Percentiles rank a stretch among this genome's conserved stretches.
These are phyloP conservation scores for Corydoras sp. DNA, from an alignment of 2,113 vertebrate species.

Conservation along the genomic window DNA sequence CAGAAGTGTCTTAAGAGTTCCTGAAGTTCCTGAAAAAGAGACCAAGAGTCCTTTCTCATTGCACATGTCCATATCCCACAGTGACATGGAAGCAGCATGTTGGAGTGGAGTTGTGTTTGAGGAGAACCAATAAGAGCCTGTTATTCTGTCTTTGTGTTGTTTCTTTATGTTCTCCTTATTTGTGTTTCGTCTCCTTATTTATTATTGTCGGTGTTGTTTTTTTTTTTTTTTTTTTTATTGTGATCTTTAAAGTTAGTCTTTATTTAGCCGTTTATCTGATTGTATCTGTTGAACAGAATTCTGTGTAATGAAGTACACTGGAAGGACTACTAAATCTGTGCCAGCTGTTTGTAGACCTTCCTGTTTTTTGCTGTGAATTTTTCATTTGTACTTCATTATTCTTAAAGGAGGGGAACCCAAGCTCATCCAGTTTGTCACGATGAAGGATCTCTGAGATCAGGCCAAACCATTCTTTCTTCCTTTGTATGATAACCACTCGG, in stretches of 20 bases:
- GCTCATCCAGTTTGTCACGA: background rate
- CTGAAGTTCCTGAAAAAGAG: no score
- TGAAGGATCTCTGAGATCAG: no score
- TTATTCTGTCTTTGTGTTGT: slow-evolving; percentile 11
- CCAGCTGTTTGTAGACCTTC: slow-evolving; percentile 44
- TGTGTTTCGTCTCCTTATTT: slow-evolving; percentile 57
- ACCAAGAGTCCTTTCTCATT: no score
- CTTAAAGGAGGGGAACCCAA: background rate
- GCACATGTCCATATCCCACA: no score
- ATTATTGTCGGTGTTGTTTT: slow-evolving; percentile 61
- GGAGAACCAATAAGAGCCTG: background rate
- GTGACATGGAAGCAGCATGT: no score
- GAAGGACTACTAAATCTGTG: slow-evolving; percentile 42
- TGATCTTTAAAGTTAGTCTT: slow-evolving; percentile 51
- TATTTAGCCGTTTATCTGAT: slow-evolving; percentile 47
- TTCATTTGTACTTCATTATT: slow-evolving; percentile 41
- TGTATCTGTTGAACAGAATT: slow-evolving; percentile 73
- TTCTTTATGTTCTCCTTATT: slow-evolving; percentile 23
- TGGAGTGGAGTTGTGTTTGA: no score
- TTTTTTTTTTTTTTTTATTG: slow-evolving; percentile 41
- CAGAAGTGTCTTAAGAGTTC: no score
- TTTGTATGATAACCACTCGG: no score
- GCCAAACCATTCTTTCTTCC: no score
- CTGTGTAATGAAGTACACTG: slow-evolving; percentile 31
- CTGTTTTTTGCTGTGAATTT: slow-evolving; percentile 67